Evolutionary conservation across 1,140 invertebrate genomes (phyloP), one percentile per base, ranked within the genome.

Genomic region (Sitobion miscanthi): DNA sequence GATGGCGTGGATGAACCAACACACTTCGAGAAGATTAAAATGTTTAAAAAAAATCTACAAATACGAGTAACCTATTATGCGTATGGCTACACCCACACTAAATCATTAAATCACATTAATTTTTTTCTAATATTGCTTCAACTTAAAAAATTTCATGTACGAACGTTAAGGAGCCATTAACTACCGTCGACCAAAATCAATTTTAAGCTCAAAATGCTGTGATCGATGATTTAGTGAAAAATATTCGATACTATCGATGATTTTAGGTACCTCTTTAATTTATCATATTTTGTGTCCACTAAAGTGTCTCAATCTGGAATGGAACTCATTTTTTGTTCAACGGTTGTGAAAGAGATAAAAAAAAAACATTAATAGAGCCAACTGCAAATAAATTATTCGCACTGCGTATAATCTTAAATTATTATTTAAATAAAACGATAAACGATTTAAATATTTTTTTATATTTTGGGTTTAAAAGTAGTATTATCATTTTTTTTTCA

Each of bases 381-480:
- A n/a, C 62, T 77, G 62, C 11, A 77, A 77, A 77, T 77, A 77
- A 77, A 77, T 77, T n/a, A 77, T 77, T 77, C 21, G 62, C 62
- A 17, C 30, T 6, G 62, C n/a, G 30, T n/a, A 77, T 77, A n/a
- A n/a, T n/a, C 62, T 77, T 35, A 77, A 77, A 77, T 77, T 77
- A 35, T 77, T 77, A 77, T 77, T 77, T n/a, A n/a, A 77, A n/a
- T n/a, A 77, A 77, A 77, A 77, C 62, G 62, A 77, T 77, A n/a
- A 77, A 77, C n/a, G 62, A 77, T 77, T n/a, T n/a, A 77, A 77
- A 77, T 77, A 77, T 77, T 77, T 77, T 57, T 69, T 35, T n/a
- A 35, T 17, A 17, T n/a, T 77, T n/a, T 77, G n/a, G 62, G n/a
- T 77, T 77, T n/a, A 69, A 69, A 69, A 14, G 62, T 77, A n/a